These are phyloP conservation scores for Boloria selene DNA, from an alignment of 2,888 invertebrate genomes.

Conservation along the genomic window DNA sequence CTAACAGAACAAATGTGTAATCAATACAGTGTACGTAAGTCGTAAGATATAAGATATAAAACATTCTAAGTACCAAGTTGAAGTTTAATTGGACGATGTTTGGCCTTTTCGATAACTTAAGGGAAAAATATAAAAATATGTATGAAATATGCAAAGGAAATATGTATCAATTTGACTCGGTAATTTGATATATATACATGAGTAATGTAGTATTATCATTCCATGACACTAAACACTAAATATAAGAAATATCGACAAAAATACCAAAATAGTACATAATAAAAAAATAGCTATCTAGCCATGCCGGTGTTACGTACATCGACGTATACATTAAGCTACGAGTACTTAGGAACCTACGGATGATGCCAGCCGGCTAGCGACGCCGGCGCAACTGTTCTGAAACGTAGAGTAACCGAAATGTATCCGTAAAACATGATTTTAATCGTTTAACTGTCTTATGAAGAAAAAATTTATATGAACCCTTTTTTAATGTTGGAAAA, in stretches of 20 bases:
- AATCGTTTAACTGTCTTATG: not conserved
- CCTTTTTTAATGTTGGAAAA: too few species aligned
- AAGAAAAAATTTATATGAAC: too few species aligned
- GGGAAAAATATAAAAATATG: too few species aligned
- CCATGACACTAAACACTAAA: not conserved
- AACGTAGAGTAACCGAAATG: conserved; percentile 44
- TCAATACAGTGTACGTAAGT: not conserved
- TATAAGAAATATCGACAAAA: not conserved
- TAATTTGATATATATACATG: not conserved
- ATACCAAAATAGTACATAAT: not conserved
- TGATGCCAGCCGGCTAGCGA: conserved; percentile 54
- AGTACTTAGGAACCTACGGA: conserved; percentile 65
- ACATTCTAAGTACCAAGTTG: too few species aligned
- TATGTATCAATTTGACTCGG: not conserved
- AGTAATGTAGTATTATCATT: not conserved
- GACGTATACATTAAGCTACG: conserved; percentile 12
- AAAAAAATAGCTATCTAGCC: conserved; percentile 7
- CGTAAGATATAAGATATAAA: too few species aligned
- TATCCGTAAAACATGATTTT: not conserved
- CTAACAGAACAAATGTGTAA: not conserved
- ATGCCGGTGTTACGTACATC: conserved; percentile 20
- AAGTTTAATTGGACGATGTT: too few species aligned
- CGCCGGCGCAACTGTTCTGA: conserved; percentile 65
- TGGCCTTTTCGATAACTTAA: too few species aligned
- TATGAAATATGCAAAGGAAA: too few species aligned